Evolutionary conservation across 2,888 invertebrate species (phyloP), one percentile per base, ranked within the genome.

Genomic region (Dicranocentrus wangi): DNA sequence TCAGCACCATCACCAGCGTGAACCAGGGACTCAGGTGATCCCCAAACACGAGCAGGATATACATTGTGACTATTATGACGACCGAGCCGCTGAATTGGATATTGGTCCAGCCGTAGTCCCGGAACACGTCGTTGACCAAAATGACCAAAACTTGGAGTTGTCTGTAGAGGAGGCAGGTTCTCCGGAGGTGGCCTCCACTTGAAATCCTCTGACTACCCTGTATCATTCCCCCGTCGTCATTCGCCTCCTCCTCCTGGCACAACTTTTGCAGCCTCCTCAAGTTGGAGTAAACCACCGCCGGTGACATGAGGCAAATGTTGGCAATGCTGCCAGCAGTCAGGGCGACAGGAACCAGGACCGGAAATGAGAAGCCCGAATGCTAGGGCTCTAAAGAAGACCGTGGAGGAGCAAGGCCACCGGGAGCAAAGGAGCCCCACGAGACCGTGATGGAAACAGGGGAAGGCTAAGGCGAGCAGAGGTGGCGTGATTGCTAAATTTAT

Each of bases 41-140:
- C 1, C 61, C 61, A 1, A 32, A 1, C n/a, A 17, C 27, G 21
- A 72, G 25, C 2, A 72, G 7, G 0, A 42, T n/a, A 28, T 61
- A 72, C 19, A 72, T n/a, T 10, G 39, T 10, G 7, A 28, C 23
- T 1, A 61, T 72, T 25, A 51, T 47, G 7, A 60, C 15, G 5
- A 61, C 1, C 0, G 61, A 47, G 1, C 61, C 72, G n/a, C 13
- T 47, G 28, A 47, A 72, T 28, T 72, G 61, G 13, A 72, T 47
- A 58, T 61, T 61, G 0, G 61, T 39, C 72, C 72, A 72, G 1
- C 23, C 17, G n/a, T 47, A 61, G 8, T 42, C 27, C 15, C 43
- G 60, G 27, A 72, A 23, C 23, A 60, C 60, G 1, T 61, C 17
- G 27, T 72, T 72, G 51, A 21, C 13, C 2, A 72, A 17, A 23